Evolutionary conservation across 2,797 vertebrate genomes (phyloP).

Genomic region (Gallinago nigripennis): DNA sequence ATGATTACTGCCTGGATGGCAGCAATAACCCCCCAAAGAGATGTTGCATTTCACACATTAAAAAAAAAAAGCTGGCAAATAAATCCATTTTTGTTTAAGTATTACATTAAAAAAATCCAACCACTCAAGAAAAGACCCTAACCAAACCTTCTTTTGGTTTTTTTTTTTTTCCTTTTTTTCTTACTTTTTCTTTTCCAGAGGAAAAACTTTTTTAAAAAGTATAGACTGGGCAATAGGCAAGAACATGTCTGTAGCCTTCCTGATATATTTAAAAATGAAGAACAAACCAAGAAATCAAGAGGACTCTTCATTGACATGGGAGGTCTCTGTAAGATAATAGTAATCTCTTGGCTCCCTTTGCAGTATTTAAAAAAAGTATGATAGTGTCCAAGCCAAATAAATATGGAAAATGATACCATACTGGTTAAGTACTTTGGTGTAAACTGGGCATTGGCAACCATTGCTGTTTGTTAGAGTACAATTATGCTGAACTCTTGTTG

Average conservation of each 20-base stretch:
- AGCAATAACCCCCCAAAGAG: constrained; percentile 13
- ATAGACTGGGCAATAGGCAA: neutral
- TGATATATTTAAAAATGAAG: neutral
- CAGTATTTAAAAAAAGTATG: neutral
- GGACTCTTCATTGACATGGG: neutral
- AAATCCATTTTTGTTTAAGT: neutral
- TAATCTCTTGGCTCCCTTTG: neutral
- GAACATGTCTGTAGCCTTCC: neutral
- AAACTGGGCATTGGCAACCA: neutral
- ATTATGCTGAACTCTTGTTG: neutral
- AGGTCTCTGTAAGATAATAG: neutral
- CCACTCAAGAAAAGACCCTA: neutral
- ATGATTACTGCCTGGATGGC: neutral
- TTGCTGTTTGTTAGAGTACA: neutral
- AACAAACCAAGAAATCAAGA: neutral
- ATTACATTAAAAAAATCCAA: neutral
- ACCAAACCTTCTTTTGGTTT: neutral
- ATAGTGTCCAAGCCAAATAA: neutral
- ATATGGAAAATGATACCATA: neutral
- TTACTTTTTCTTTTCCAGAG: neutral
- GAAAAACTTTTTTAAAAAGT: neutral
- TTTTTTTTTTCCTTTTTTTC: fast-evolving
- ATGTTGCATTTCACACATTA: neutral
- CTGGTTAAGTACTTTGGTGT: neutral
- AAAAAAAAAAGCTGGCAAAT: neutral